Base-by-base conservation (phyloP, 2,888 invertebrate genomes). In the Drosophila yooni region DNA sequence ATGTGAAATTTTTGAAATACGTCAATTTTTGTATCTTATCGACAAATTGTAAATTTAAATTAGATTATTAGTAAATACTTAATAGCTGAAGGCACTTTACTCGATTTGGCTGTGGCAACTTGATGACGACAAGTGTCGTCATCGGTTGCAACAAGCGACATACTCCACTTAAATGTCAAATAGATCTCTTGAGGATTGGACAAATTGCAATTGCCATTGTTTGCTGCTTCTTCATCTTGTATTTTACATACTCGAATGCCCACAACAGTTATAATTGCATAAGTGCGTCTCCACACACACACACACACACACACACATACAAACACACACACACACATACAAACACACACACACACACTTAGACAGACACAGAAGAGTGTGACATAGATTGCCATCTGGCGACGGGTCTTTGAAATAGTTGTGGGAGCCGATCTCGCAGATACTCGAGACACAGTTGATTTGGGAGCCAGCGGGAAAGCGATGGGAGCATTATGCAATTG, bases 221-320 rank as follows among this genome's bases (percentile, higher is more conserved):
- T 73, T 73, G 8, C n/a, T 53, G 33, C 61, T 34, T 73, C 54
- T 57, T 61, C 50, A 29, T 74, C 57, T 52, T 66, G 57, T 77
- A 48, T 66, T 81, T 81, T 70, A 76, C 73, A 79, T 79, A 79
- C 79, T 73, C 79, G 73, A 79, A 79, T 81, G 81, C 75, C 82
- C 74, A 74, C 85, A 87, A 69, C 85, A 87, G 88, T 84, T 84
- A 82, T 87, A 84, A 84, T 86, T 88, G 81, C 81, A 88, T 81
- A 85, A 84, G 85, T 84, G 84, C 86, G 87, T 79, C 68, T 58
- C 51, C n/a, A 33, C 25, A 58, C 25, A 50, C 31, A n/a, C 8
- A 38, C 43, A 60, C 33, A 43, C 48, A 48, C 40, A 57, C 18
- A 34, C 36, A 25, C 18, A 50, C 21, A n/a, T 4, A 40, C 21